phyloP scores from a whole-genome alignment of 2,888 invertebrate species.

The Drosophila buzzatii region DNA sequence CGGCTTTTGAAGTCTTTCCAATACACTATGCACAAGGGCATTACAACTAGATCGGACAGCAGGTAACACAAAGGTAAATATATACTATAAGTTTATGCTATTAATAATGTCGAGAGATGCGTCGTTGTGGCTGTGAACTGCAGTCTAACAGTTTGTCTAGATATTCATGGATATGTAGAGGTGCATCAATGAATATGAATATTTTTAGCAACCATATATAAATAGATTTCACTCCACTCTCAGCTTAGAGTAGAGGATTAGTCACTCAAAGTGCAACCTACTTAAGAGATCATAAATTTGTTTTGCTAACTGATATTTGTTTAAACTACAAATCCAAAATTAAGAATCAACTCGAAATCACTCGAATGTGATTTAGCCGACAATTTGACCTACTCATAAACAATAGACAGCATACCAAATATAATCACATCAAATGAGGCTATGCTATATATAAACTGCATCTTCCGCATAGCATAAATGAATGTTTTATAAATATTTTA shows the following conservation, averaged over 20 bases:
- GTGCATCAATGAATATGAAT: neutral
- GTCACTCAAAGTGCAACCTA: neutral
- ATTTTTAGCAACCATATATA: too few relatives aligned
- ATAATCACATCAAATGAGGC: neutral
- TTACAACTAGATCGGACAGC: neutral
- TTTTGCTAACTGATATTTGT: neutral
- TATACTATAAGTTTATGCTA: too few relatives aligned
- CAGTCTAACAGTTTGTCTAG: neutral
- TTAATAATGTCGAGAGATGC: neutral
- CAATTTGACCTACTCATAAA: neutral
- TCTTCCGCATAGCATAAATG: neutral
- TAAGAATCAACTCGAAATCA: neutral
- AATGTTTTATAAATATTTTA: neutral
- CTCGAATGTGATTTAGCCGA: neutral
- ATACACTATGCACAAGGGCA: neutral
- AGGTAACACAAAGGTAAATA: neutral
- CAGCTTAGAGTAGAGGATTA: neutral
- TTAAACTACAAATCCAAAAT: too few relatives aligned
- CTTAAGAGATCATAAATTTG: neutral
- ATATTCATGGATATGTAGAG: neutral
- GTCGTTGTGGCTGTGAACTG: neutral
- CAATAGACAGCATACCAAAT: neutral
- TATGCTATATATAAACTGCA: neutral
- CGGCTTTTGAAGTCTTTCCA: conserved; percentile 3
- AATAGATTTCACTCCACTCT: neutral